Conservation (phyloP, 1,140 invertebrate species). For the Tetramorium simillimum region DNA sequence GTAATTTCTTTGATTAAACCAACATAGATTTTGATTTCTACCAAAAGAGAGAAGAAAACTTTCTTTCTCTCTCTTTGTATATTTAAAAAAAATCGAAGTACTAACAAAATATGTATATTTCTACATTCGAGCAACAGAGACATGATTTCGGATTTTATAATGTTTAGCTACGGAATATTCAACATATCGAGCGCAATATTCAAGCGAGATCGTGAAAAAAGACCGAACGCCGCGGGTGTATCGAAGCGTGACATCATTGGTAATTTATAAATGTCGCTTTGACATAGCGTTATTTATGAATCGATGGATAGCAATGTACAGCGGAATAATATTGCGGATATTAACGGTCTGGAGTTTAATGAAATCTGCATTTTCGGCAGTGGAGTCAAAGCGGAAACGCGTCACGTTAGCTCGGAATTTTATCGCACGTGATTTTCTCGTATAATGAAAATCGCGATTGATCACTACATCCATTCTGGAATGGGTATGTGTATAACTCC, state of each 20-base stretch:
- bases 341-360: conserved; percentile 61
- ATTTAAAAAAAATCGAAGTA: too few species aligned
- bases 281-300: conserved; percentile 62
- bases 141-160: neutral
- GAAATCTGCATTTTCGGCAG: conserved; percentile 69
- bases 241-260: neutral
- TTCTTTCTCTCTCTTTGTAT: too few species aligned
- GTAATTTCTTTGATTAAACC: too few species aligned
- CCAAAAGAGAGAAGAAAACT: too few species aligned
- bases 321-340: conserved; percentile 63
- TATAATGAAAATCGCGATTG: conserved; percentile 43
- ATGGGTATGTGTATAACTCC: neutral
- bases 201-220: neutral
- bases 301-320: neutral
- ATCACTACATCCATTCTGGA: neutral
- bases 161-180: neutral
- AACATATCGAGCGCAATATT: conserved; percentile 1
- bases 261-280: conserved; percentile 47
- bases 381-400: conserved; percentile 61
- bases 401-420: conserved; percentile 56
- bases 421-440: conserved; percentile 45
- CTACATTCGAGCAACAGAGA: too few species aligned
- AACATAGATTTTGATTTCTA: too few species aligned
- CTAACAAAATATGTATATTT: too few species aligned
- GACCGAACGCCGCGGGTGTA: neutral